A percentile compares a stretch with the other conserved stretches of the same genome.
These are phyloP conservation scores for Hyppa rectilinea DNA, from an alignment of 2,888 invertebrate species.

Conservation along the genomic window DNA sequence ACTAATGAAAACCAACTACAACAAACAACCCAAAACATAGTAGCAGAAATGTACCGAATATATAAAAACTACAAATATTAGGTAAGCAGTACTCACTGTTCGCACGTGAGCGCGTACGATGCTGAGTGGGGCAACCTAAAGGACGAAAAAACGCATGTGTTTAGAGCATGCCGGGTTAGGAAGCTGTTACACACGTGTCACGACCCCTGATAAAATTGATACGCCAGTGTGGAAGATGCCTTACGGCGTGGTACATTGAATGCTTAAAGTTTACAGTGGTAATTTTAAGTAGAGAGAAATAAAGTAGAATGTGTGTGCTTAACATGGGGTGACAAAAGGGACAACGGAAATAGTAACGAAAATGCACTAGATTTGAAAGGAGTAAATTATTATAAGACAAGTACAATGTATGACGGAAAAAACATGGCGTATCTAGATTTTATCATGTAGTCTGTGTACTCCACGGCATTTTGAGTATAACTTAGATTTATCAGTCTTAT, in stretches of 20 bases:
- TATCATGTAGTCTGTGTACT: conserved; percentile 57
- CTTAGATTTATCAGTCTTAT: conserved; percentile 39
- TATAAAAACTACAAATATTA: conserved; percentile 73
- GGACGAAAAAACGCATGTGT: conserved; percentile 88
- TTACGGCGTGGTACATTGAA: conserved; percentile 41
- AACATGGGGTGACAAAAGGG: neutral
- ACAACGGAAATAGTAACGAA: neutral
- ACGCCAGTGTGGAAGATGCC: conserved; percentile 54
- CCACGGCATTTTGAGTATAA: conserved; percentile 49
- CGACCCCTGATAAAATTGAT: conserved; percentile 53
- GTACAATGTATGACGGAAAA: neutral
- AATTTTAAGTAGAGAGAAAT: neutral
- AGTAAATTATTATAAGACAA: neutral
- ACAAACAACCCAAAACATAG: neutral
- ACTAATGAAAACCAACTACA: neutral
- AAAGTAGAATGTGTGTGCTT: conserved; percentile 9
- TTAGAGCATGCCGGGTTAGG: conserved; percentile 90
- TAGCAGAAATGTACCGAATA: conserved; percentile 69
- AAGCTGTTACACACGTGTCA: conserved; percentile 82
- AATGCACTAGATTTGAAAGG: neutral
- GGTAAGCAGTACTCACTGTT: conserved; percentile 92
- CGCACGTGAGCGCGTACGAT: conserved; percentile 92
- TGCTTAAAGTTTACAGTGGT: conserved; percentile 32
- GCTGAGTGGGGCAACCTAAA: conserved; percentile 91
- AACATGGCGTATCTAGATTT: conserved; percentile 59